Conservation (phyloP, 2,888 invertebrate genomes). For the Amphiduros pacificus region DNA sequence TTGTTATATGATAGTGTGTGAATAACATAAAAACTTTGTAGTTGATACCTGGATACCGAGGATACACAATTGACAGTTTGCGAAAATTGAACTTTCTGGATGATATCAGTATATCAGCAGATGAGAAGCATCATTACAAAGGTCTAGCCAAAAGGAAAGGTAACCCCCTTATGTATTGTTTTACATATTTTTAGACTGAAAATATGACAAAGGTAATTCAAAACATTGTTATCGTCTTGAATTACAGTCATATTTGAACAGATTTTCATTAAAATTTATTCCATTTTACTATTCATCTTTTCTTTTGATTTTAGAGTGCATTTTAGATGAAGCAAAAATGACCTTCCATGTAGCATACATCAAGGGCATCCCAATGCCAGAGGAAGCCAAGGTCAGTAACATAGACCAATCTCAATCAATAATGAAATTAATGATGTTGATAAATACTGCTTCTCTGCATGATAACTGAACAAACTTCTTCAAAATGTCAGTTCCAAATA, state of each 20-base stretch:
- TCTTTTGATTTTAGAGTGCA: slow-evolving; percentile 35
- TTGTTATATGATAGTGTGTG: background rate
- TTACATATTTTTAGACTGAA: too few relatives aligned
- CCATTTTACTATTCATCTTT: background rate
- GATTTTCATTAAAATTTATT: too few relatives aligned
- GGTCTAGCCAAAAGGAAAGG: slow-evolving; percentile 52
- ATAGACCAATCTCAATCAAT: background rate
- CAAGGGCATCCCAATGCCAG: slow-evolving; percentile 52
- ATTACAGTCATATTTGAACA: too few relatives aligned
- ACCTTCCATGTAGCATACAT: slow-evolving; percentile 44
- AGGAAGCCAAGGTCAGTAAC: slow-evolving; percentile 45
- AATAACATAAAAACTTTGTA: slow-evolving; percentile 22
- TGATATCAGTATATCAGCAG: slow-evolving; percentile 55
- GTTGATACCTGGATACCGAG: slow-evolving; percentile 56
- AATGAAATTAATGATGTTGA: background rate
- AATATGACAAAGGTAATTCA: too few relatives aligned
- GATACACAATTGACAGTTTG: slow-evolving; percentile 55
- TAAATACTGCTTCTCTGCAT: background rate
- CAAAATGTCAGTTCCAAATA: too few relatives aligned
- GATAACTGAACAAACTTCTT: background rate
- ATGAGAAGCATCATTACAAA: slow-evolving; percentile 55
- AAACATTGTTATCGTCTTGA: too few relatives aligned
- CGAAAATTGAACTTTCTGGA: slow-evolving; percentile 49
- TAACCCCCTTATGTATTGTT: too few relatives aligned
- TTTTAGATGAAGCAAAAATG: slow-evolving; percentile 52